Evolutionary conservation across 2,113 vertebrate species (phyloP).

Genomic region (Myotis brandtii): DNA sequence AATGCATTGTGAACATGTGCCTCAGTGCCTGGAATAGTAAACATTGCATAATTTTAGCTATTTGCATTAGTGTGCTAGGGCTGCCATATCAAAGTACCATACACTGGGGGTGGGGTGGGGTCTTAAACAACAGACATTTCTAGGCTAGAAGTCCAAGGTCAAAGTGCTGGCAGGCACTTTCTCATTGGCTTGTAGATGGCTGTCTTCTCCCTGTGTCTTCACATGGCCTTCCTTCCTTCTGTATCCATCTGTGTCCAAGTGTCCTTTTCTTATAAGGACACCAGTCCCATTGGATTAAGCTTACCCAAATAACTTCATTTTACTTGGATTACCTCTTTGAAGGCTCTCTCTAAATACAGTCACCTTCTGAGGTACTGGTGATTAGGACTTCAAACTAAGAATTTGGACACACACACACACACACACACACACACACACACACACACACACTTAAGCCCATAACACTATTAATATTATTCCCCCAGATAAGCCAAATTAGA

Average conservation of each 20-base stretch:
- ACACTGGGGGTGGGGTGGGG: too few species aligned
- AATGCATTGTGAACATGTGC: neutral
- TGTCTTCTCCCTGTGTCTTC: neutral
- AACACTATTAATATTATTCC: neutral
- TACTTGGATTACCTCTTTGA: slow-evolving; percentile 15
- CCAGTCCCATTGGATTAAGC: neutral
- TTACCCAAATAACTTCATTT: neutral
- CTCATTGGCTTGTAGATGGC: neutral
- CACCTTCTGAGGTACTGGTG: neutral
- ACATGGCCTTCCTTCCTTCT: neutral
- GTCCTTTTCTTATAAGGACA: neutral
- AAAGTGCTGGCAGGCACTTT: neutral
- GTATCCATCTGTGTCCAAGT: neutral
- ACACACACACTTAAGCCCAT: neutral
- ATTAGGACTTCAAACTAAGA: neutral
- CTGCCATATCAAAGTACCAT: neutral
- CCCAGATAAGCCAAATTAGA: neutral
- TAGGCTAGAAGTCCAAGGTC: neutral
- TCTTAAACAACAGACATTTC: neutral
- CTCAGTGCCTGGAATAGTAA: neutral
- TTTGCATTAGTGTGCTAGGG: neutral
- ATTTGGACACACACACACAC: neutral
- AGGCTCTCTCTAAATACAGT: neutral
- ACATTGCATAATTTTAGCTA: neutral
- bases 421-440: too few species aligned